Base-by-base conservation (phyloP, 2,797 vertebrate genomes). In the Chelonia mydas region DNA sequence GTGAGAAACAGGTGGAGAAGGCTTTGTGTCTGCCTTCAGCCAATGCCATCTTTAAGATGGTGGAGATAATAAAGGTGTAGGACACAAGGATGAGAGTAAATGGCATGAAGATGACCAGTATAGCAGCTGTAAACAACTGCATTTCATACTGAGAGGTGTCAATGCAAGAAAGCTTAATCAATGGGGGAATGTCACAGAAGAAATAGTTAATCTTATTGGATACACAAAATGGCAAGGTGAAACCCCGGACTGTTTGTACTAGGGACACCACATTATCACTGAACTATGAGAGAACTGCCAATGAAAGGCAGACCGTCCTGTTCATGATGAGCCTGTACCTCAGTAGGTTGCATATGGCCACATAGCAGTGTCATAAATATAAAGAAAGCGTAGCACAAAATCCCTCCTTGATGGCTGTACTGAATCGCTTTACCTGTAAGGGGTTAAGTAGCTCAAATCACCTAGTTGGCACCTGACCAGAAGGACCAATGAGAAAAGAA, bases 1-100 rank as follows among this genome's bases (percentile, higher is more conserved):
- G 85, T 51, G 90, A 92, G 28, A 68, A 68, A 77, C 80, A 83
- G 16, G 84, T 91, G 47, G 90, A 91, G 53, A 91, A 87, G 7
- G 84, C 23, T 47, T 91, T 91, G 16, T 82, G 68, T 51, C 90
- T 84, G 41, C 90, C 90, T 74, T 82, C 79, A 50, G 65, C 53
- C 7, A 79, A 76, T 47, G 84, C 59, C 16, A 91, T 91, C 25
- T 91, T 91, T 28, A 91, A 65, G 76, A 87, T 54, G 19, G 84
- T 65, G 41, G 79, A 82, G 25, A 91, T 87, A 41, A 91, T 91
- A 61, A 61, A 76, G 27, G 87, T 82, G n/a, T 91, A 91, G 51
- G 90, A 91, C 49, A 83, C 10, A 54, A 91, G 49, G 33, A 85
- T 83, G 11, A 91, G 53, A 17, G 53, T 49, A 47, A 84, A 90